Evolutionary conservation across 2,797 vertebrate genomes (phyloP), one percentile per base, ranked within the genome.

Genomic region (Hephaestus fuliginosus): DNA sequence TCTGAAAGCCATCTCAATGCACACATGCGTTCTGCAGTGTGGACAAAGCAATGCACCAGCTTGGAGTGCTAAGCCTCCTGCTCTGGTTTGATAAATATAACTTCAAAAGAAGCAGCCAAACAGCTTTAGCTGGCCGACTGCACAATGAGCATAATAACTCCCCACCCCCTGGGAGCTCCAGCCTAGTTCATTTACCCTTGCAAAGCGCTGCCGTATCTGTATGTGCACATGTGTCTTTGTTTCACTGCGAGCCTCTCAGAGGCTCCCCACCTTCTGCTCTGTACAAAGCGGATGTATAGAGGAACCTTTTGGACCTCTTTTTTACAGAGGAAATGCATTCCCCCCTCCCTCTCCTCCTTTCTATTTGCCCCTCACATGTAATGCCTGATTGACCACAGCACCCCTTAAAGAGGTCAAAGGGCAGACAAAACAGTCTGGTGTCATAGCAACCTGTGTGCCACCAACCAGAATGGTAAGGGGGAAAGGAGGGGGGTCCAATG

Each of bases 371-470:
- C 95, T 94, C 92, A 80, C 92, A 93, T 94, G 95, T 95, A 95
- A 96, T 95, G 95, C 95, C 95, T 96, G 95, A 95, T 94, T 96
- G 95, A 96, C 95, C 94, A 96, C 94, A 96, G 95, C 91, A 93
- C 94, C 95, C 95, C 94, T 96, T 93, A 94, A 94, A 95, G 94
- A 93, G 95, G 95, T 95, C 95, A 96, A 95, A 96, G 95, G 95
- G 94, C 94, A 96, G 95, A 95, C 95, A 95, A 96, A 96, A 96
- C 94, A 96, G 96, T 96, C 95, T 96, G 95, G 95, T 94, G 96
- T 96, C 95, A 96, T 96, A 95, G 95, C 93, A 96, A 96, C 96
- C 93, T 94, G 92, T 93, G 93, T 95, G 93, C 94, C 94, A 94
- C 94, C 93, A 93, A 93, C 90, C 87, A 94, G 91, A 95, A 93